phyloP scores from a whole-genome alignment of 1,140 invertebrate species.

The Drosophila santomea region DNA sequence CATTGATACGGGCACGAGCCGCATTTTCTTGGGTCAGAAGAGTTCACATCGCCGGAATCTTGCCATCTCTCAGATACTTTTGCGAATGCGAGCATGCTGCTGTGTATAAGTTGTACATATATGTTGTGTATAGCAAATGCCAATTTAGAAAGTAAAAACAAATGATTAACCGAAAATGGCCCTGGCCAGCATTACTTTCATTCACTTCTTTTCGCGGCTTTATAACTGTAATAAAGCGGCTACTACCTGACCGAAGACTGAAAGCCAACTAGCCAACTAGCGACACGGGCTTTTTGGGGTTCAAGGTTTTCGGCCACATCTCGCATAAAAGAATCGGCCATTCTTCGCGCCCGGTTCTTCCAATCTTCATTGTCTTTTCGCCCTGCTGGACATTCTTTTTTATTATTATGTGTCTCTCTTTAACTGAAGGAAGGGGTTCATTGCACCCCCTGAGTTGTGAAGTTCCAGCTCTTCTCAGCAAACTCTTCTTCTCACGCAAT shows the following conservation, averaged over 20 bases:
- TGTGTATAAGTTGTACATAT: too few species aligned
- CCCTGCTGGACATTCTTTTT: slow-evolving; percentile 20
- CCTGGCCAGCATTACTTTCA: slow-evolving; percentile 66
- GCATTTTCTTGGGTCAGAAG: slow-evolving; percentile 60
- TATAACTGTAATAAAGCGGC: slow-evolving; percentile 75
- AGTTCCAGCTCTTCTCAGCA: neutral
- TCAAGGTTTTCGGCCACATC: slow-evolving; percentile 64
- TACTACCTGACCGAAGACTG: slow-evolving; percentile 41
- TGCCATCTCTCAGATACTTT: slow-evolving; percentile 32
- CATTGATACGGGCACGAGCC: slow-evolving; percentile 47
- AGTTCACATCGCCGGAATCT: slow-evolving; percentile 60
- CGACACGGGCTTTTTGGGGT: slow-evolving; percentile 40
- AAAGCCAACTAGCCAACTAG: neutral
- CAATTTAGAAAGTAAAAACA: slow-evolving; percentile 82
- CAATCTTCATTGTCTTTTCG: slow-evolving; percentile 16
- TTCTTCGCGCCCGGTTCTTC: slow-evolving; percentile 29
- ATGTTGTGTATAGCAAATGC: slow-evolving; percentile 70
- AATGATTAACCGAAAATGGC: slow-evolving; percentile 72
- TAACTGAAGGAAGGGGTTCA: slow-evolving; percentile 30
- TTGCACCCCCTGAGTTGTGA: slow-evolving; percentile 33
- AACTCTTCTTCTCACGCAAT: slow-evolving; percentile 49
- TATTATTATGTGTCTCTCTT: slow-evolving; percentile 41
- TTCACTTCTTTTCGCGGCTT: slow-evolving; percentile 61
- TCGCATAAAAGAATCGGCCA: slow-evolving; percentile 43
- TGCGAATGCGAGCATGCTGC: slow-evolving; percentile 42